phyloP scores from a whole-genome alignment of 2,113 vertebrate species.

The Gavia stellata region DNA sequence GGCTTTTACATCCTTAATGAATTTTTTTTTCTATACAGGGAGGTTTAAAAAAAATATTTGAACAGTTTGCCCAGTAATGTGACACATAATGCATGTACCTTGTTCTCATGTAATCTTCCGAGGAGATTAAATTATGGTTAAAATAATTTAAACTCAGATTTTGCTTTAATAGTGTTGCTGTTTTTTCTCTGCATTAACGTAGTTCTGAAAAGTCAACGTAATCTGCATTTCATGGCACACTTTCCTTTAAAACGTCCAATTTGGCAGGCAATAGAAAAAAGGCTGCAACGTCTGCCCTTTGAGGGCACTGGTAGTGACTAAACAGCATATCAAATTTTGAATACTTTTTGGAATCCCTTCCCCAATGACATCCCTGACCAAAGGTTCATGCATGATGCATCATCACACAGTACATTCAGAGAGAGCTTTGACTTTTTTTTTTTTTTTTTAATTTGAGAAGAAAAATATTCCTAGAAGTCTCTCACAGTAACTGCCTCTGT shows the following conservation, averaged over 20 bases:
- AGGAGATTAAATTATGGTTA: constrained; percentile 74
- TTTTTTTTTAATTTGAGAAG: constrained; percentile 58
- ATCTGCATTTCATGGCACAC: constrained; percentile 76
- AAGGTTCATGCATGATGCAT: constrained; percentile 86
- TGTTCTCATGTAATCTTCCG: constrained; percentile 73
- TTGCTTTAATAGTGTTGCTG: constrained; percentile 72
- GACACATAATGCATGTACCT: constrained; percentile 90
- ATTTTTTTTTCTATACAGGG: constrained; percentile 83
- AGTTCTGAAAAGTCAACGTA: constrained; percentile 66
- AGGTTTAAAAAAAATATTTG: constrained; percentile 83
- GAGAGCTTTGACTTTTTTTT: constrained; percentile 69
- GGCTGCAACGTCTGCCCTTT: constrained; percentile 72
- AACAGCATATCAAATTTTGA: constrained; percentile 75
- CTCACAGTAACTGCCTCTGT: constrained; percentile 84
- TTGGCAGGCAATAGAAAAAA: constrained; percentile 78
- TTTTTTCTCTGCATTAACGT: constrained; percentile 66
- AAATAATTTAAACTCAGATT: constrained; percentile 68
- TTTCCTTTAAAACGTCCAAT: constrained; percentile 70
- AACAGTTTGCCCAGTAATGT: constrained; percentile 86
- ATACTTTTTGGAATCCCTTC: constrained; percentile 78
- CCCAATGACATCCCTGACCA: constrained; percentile 78
- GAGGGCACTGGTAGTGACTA: constrained; percentile 78
- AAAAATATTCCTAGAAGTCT: constrained; percentile 77
- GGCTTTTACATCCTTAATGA: constrained; percentile 94
- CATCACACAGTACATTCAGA: constrained; percentile 87